A percentile compares a stretch with the other conserved stretches of the same genome.
These are phyloP conservation scores for Alaudala cheleensis DNA, from an alignment of 2,113 vertebrate species.

Conservation along the genomic window DNA sequence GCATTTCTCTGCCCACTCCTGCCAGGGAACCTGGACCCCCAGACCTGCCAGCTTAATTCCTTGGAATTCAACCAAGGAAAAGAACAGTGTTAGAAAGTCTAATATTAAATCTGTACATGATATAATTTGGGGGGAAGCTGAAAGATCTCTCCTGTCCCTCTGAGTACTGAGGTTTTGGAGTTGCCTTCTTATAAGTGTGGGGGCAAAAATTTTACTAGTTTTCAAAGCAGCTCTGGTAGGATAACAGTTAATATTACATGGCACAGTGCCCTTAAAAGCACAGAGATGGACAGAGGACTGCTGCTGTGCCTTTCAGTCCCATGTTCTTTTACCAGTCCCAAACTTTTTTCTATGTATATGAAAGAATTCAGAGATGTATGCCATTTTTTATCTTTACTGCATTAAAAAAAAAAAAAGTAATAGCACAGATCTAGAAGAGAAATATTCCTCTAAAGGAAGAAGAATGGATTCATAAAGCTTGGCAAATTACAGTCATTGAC, in stretches of 20 bases:
- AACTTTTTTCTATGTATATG: neutral
- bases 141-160: neutral
- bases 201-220: neutral
- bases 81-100: neutral
- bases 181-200: neutral
- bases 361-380: slow-evolving; percentile 10
- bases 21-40: neutral
- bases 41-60: neutral
- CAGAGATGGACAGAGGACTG: neutral
- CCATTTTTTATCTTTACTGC: slow-evolving; percentile 43
- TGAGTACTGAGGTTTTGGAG: neutral
- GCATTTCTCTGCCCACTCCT: neutral
- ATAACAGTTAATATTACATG: neutral
- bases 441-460: slow-evolving; percentile 56
- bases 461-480: slow-evolving; percentile 66
- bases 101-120: neutral
- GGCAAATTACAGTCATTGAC: slow-evolving; percentile 66
- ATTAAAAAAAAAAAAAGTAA: slow-evolving; percentile 25
- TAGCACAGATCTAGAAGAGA: slow-evolving; percentile 31
- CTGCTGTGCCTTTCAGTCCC: neutral
- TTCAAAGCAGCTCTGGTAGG: neutral
- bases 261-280: neutral
- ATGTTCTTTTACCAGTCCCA: neutral
- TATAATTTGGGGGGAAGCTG: neutral
- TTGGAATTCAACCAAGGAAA: neutral